Evolutionary conservation across 2,888 invertebrate genomes (phyloP), one percentile per base, ranked within the genome.

Genomic region (Dryadula phaetusa): DNA sequence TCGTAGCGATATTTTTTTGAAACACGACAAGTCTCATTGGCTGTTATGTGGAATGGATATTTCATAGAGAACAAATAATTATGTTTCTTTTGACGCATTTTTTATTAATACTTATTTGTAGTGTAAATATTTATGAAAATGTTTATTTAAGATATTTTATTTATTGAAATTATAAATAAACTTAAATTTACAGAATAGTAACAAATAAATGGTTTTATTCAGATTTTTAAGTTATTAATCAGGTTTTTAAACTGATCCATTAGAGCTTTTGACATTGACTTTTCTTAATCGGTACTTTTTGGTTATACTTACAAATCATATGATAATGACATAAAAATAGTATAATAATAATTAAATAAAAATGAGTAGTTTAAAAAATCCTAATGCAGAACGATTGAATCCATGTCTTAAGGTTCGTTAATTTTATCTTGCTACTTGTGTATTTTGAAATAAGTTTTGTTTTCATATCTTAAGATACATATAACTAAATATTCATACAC

Each of bases 341-440:
- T 49, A 49, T 25, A 62, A 62, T 22, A 58, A 40, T 37, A 49
- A 49, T 28, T 25, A 40, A 62, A 63, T 52, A 67, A 79, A 62
- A 61, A 87, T 88, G 88, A 81, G 76, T 25, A 85, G 82, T 76
- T 75, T 77, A 72, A 75, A 76, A 47, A 91, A 90, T 72, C 76
- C 78, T 74, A 82, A 87, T 54, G 90, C 90, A 6, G 87, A 84
- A 63, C 82, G 85, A 12, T 54, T 82, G 5, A 92, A 92, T 72
- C 92, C 92, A 8, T 92, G 92, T 74, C 76, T 89, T 5, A 88
- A 87, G 84, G 92, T 92, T 28, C 7, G 58, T 49, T 3, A 2
- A 6, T 1, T 47, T 6, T 40, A 20, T 25, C 3, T 12, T 2
- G 7, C 4, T 16, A 34, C 6, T 25, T 46, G 6, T 20, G n/a